Percentiles rank a stretch among this genome's conserved stretches.
Evolutionary conservation across 2,888 invertebrate genomes (phyloP).

Genomic region (Athripsodes cinereus): DNA sequence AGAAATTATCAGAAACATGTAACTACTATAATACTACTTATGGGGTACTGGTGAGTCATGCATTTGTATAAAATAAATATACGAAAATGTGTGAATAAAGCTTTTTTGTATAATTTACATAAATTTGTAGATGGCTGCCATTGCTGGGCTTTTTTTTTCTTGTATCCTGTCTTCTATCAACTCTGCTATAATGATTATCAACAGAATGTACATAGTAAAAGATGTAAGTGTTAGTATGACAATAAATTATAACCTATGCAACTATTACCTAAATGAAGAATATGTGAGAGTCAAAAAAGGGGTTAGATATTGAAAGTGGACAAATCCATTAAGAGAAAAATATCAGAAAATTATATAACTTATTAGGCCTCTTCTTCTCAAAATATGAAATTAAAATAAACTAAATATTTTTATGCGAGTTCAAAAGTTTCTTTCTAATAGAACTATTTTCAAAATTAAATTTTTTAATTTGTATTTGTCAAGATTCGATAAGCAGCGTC

Average conservation of each 20-base stretch:
- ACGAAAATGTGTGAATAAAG: background rate
- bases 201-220: background rate
- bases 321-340: background rate
- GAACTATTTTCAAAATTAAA: too few species aligned
- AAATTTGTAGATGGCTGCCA: background rate
- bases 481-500: too few species aligned
- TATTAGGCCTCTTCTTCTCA: background rate
- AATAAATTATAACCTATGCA: too few species aligned
- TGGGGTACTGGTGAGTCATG: conserved; percentile 3
- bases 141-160: background rate
- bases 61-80: background rate
- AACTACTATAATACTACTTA: background rate
- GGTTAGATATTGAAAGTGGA: background rate
- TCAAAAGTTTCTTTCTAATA: too few species aligned
- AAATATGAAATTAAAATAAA: too few species aligned
- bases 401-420: too few species aligned
- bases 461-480: too few species aligned
- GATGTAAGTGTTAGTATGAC: background rate
- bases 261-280: too few species aligned
- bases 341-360: background rate
- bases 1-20: conserved; percentile 4
- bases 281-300: background rate
- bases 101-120: background rate
- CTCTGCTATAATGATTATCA: background rate
- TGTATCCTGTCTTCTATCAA: background rate